Base-by-base conservation (phyloP, 2,797 vertebrate species). In the Lepilemur ruficaudatus region DNA sequence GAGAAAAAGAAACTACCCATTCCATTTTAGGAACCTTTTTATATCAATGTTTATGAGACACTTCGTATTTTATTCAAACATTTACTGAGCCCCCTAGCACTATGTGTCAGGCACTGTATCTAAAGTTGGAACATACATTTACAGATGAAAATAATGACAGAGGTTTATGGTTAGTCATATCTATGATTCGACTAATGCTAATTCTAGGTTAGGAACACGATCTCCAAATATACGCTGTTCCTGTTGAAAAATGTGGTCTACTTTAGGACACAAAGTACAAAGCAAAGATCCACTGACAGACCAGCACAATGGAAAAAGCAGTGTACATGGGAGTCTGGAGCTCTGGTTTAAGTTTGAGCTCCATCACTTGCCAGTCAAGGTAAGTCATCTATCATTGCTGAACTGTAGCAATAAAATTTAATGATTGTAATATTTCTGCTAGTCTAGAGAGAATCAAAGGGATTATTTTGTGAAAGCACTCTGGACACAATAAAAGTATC, bases 41-140 rank as follows among this genome's bases (percentile, higher is more conserved):
- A 17, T 57, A 67, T 67, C 38, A 73, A 61, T 50, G 85, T 57
- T 43, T 32, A 41, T 43, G 35, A 89, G 30, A 50, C 11, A 67
- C 17, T 23, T 88, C 22, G 86, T 81, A 87, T 25, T 84, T 92
- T 80, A 85, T 46, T 86, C 50, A 92, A 61, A 82, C 43, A 89
- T 65, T 70, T 89, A 57, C 72, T 85, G 59, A 89, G n/a, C 0
- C 11, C 17, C 11, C 17, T 10, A 57, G 55, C 22, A 25, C 14
- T 57, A 79, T 30, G 32, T 70, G 18, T 48, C 85, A 92, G 76
- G 46, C 12, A 91, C 38, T 20, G 2, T 35, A 65, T 25, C 46
- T 86, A 13, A 92, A 94, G 65, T 78, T 38, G n/a, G 41, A 97
- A 84, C 14, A 57, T 22, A 94, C 73, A 93, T 80, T 87, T 83